These are phyloP conservation scores for Anolis sagrei DNA, from an alignment of 2,113 vertebrate genomes.

Conservation along the genomic window DNA sequence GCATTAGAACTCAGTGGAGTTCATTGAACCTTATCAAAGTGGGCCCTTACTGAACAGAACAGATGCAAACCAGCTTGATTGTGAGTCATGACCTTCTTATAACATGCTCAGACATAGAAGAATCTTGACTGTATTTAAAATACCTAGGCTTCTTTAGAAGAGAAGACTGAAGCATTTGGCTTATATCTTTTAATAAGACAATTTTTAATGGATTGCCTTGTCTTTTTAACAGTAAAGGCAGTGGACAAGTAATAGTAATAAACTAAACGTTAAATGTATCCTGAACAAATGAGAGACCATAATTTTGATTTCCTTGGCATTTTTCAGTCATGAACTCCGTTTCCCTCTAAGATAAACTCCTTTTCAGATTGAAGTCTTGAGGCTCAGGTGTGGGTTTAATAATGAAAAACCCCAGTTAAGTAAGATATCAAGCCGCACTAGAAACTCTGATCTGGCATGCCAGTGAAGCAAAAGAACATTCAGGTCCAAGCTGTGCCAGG, in stretches of 20 bases:
- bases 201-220: too few relatives aligned
- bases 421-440: constrained; percentile 33
- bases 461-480: constrained; percentile 27
- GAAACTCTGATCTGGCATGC: constrained; percentile 1
- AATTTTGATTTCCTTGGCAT: constrained; percentile 30
- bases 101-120: not conserved
- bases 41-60: too few relatives aligned
- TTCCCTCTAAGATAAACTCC: not conserved
- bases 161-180: not conserved
- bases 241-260: too few relatives aligned
- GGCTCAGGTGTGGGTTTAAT: constrained; percentile 26
- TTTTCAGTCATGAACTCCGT: constrained; percentile 23
- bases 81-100: too few relatives aligned
- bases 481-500: not conserved
- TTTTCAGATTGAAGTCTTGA: constrained; percentile 27
- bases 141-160: not conserved
- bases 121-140: not conserved
- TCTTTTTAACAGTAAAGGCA: too few relatives aligned
- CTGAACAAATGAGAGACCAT: not conserved
- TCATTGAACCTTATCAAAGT: too few relatives aligned
- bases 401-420: constrained; percentile 17
- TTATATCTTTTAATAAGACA: not conserved
- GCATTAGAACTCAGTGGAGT: not conserved
- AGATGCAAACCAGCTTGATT: too few relatives aligned
- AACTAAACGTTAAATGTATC: not conserved